phyloP scores from a whole-genome alignment of 1,140 invertebrate species.

The Pseudomyrmex concolor region DNA sequence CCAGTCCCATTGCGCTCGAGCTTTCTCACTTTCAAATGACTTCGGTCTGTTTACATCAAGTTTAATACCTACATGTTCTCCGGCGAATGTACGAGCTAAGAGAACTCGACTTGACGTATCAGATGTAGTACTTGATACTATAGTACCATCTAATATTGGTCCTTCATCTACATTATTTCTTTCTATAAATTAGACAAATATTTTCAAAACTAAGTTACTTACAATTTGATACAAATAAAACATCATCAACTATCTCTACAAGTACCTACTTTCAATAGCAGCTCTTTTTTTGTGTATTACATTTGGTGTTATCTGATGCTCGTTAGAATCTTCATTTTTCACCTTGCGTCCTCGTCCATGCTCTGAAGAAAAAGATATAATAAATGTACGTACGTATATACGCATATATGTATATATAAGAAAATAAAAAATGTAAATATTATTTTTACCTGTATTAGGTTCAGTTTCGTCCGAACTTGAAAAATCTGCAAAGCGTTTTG shows the following conservation, averaged over 20 bases:
- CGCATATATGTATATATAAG: too few species aligned
- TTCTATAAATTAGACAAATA: conserved; percentile 73
- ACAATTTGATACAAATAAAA: background rate
- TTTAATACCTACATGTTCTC: conserved; percentile 87
- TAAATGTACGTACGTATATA: too few species aligned
- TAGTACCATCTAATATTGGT: conserved; percentile 67
- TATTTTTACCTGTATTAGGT: conserved; percentile 71
- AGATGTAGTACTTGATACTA: conserved; percentile 63
- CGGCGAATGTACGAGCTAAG: conserved; percentile 86
- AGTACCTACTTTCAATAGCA: conserved; percentile 79
- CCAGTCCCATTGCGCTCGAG: conserved; percentile 87
- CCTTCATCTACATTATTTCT: conserved; percentile 70
- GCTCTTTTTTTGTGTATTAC: conserved; percentile 76
- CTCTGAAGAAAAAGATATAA: conserved; percentile 66
- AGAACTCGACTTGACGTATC: conserved; percentile 79
- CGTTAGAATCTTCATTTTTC: conserved; percentile 81
- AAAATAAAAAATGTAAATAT: conserved; percentile 59
- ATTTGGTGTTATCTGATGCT: conserved; percentile 77
- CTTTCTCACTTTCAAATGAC: conserved; percentile 84
- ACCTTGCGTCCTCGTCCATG: conserved; percentile 79
- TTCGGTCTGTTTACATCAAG: conserved; percentile 84
- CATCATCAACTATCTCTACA: background rate
- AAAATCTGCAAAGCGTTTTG: conserved; percentile 86
- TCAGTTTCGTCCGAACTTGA: conserved; percentile 81
- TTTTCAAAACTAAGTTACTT: conserved; percentile 21